A percentile compares a stretch with the other conserved stretches of the same genome.
These are phyloP conservation scores for Xestia ashworthii DNA, from an alignment of 2,888 invertebrate species.

Conservation along the genomic window DNA sequence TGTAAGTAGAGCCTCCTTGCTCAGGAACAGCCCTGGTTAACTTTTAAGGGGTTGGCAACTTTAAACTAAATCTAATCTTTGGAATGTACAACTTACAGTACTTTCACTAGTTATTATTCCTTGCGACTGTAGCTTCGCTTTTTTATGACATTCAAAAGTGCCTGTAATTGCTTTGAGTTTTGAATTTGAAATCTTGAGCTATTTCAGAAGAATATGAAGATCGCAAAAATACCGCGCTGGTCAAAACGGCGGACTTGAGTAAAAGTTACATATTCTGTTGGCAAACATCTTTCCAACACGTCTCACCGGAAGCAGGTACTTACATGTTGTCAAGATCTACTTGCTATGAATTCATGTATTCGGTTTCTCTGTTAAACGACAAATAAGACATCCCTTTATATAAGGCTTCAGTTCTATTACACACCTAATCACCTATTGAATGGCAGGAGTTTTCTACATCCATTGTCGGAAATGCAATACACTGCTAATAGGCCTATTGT, in stretches of 20 bases:
- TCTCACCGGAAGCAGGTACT: not conserved
- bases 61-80: too few species aligned
- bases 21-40: too few species aligned
- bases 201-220: not conserved
- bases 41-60: too few species aligned
- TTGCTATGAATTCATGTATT: not conserved
- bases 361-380: slow-evolving; percentile 12
- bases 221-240: not conserved
- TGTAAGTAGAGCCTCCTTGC: too few species aligned
- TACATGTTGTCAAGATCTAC: not conserved
- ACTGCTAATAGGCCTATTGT: slow-evolving; percentile 12
- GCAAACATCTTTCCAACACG: not conserved
- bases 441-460: not conserved
- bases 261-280: not conserved
- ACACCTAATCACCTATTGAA: slow-evolving; percentile 15
- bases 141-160: too few species aligned
- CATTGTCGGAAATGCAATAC: slow-evolving; percentile 18
- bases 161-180: too few species aligned
- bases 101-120: too few species aligned
- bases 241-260: not conserved
- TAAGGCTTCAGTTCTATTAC: not conserved
- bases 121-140: too few species aligned
- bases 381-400: not conserved
- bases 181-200: too few species aligned
- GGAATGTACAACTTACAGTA: too few species aligned